Conservation (phyloP, 2,113 vertebrate species). For the Phylloscopus trochilus region DNA sequence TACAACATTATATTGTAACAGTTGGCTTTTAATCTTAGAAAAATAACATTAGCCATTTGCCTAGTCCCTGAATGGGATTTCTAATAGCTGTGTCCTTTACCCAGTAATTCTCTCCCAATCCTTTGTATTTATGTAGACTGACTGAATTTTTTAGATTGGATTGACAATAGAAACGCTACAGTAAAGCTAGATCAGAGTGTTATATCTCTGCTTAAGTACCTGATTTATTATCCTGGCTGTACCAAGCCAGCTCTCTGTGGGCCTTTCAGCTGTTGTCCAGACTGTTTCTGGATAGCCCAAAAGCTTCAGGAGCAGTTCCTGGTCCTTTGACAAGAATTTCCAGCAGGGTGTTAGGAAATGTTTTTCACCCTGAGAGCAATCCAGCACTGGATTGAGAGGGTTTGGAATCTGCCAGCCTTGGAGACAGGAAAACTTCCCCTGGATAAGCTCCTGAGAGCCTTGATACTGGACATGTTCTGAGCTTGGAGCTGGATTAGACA, state of each 20-base stretch:
- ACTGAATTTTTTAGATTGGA: not conserved
- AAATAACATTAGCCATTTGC: conserved; percentile 11
- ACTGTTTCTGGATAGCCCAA: not conserved
- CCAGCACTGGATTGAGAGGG: not conserved
- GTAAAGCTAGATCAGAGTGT: not conserved
- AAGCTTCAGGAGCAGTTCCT: not conserved
- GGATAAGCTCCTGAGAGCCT: not conserved
- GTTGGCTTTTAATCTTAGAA: conserved; percentile 32
- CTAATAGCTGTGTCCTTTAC: not conserved
- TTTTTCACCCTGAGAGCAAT: not conserved
- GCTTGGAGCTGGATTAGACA: not conserved
- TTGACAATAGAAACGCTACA: not conserved
- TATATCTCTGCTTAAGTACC: not conserved
- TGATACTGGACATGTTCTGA: not conserved
- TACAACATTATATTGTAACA: not conserved
- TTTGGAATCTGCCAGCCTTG: not conserved
- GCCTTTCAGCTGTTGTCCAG: not conserved
- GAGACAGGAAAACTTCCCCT: not conserved
- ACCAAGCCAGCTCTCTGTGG: not conserved
- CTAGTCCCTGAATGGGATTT: not conserved
- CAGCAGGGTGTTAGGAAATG: not conserved
- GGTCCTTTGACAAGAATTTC: not conserved
- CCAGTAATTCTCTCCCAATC: conserved; percentile 17
- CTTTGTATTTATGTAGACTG: not conserved
- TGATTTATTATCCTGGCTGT: not conserved